A percentile compares a stretch with the other conserved stretches of the same genome.
Evolutionary conservation across 2,113 vertebrate species (phyloP).

Genomic region (Genyomyrus donnyi): DNA sequence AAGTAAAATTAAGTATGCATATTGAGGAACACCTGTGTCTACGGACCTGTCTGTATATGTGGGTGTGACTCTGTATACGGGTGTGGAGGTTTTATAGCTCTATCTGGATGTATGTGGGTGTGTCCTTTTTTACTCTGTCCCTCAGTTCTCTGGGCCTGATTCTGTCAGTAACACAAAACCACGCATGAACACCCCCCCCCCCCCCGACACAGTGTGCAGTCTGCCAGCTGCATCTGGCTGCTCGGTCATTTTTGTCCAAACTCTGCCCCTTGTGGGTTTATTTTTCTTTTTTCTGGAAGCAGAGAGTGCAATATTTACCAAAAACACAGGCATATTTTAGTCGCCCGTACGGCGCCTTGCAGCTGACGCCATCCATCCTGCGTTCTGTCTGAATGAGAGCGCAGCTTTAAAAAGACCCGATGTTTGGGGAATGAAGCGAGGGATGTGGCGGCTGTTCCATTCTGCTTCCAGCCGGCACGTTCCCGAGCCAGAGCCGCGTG

Average conservation of each 20-base stretch:
- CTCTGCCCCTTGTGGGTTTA: background rate
- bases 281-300: background rate
- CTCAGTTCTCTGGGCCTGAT: conserved; percentile 43
- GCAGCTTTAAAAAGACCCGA: background rate
- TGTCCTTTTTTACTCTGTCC: conserved; percentile 30
- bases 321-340: conserved; percentile 20
- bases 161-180: conserved; percentile 53
- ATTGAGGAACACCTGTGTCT: background rate
- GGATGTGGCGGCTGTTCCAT: background rate
- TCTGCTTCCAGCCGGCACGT: background rate
- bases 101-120: background rate
- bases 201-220: conserved; percentile 20
- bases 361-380: conserved; percentile 10
- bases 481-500: background rate
- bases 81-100: conserved; percentile 29
- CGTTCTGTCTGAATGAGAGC: background rate
- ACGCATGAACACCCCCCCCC: conserved; percentile 39
- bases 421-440: background rate
- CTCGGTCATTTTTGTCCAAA: background rate
- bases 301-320: conserved; percentile 21
- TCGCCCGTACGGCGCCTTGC: background rate
- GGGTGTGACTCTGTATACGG: conserved; percentile 10
- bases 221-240: background rate
- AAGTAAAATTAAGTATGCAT: background rate
- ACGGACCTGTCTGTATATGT: conserved; percentile 22